Base-by-base conservation (phyloP, 2,888 invertebrate genomes). In the Nomada ruficornis region DNA sequence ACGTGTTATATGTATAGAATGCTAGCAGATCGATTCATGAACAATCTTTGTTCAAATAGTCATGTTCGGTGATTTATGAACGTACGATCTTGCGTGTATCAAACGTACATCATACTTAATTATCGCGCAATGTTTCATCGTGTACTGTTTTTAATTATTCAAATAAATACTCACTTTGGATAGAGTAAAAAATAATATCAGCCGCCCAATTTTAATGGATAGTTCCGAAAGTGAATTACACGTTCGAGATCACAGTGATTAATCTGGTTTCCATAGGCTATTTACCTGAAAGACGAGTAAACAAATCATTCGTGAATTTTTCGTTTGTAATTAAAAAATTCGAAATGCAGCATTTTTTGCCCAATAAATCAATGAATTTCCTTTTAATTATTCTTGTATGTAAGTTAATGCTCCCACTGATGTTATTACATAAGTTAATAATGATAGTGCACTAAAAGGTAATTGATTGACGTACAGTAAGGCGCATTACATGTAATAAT, bases 401-500 rank as follows among this genome's bases (percentile, higher is more conserved):
- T 89, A 83, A 82, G 83, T 55, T 77, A 78, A 85, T 87, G 86
- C 85, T 89, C 84, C 87, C 86, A 88, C 86, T 88, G 87, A 81
- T 81, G 82, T 80, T 73, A 84, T 85, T 76, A 77, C 68, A 59
- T 78, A 88, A 85, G 79, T 82, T 80, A 82, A 84, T 86, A 85
- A 70, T 80, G 82, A 64, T 89, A 88, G 70, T 80, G 83, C 83
- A 86, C 67, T 73, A 60, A 77, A 75, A 76, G 82, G 77, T 88
- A 82, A 82, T 69, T 85, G 72, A 83, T 77, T 74, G 59, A 62
- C 63, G 73, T 79, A 64, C 71, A 76, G 50, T 82, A 79, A 78
- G 65, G 64, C 80, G 60, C 84, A 88, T 82, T 89, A 89, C 87
- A 87, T 91, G 91, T 93, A 93, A 91, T 86, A 89, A 91, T 89